Conservation (phyloP, 2,113 vertebrate genomes). For the Rhea pennata region DNA sequence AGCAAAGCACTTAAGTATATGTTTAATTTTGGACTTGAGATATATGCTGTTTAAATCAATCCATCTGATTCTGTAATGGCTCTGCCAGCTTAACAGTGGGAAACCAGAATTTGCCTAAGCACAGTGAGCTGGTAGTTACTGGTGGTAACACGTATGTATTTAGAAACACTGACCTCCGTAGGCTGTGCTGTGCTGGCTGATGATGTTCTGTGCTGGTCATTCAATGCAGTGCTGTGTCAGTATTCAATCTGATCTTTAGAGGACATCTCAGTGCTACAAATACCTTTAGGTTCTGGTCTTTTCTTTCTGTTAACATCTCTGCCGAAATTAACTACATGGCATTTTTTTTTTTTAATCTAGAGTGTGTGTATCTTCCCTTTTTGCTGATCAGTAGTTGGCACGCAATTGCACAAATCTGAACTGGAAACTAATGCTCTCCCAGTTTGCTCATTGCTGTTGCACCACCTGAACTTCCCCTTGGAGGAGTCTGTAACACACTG, state of each 20-base stretch:
- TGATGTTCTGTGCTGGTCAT: not conserved
- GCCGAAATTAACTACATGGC: not conserved
- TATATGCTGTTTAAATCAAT: not conserved
- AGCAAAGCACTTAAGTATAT: not conserved
- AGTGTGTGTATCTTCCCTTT: not conserved
- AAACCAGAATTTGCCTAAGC: not conserved
- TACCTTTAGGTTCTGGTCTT: not conserved
- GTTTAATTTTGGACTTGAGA: not conserved
- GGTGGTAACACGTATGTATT: not conserved
- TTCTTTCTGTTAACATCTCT: not conserved
- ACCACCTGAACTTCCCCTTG: not conserved
- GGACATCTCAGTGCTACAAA: not conserved
- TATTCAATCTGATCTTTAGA: not conserved
- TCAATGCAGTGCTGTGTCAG: not conserved
- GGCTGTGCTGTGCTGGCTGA: not conserved
- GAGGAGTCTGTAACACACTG: not conserved
- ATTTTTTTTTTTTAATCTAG: not conserved
- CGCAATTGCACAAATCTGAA: not conserved
- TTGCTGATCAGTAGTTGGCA: not conserved
- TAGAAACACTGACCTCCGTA: not conserved
- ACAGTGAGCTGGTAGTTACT: not conserved
- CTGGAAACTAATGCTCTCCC: not conserved
- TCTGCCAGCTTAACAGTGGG: not conserved
- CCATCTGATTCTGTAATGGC: not conserved
- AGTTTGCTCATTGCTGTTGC: not conserved